phyloP scores from a whole-genome alignment of 2,888 invertebrate species.

The Diarsia dahlii region DNA sequence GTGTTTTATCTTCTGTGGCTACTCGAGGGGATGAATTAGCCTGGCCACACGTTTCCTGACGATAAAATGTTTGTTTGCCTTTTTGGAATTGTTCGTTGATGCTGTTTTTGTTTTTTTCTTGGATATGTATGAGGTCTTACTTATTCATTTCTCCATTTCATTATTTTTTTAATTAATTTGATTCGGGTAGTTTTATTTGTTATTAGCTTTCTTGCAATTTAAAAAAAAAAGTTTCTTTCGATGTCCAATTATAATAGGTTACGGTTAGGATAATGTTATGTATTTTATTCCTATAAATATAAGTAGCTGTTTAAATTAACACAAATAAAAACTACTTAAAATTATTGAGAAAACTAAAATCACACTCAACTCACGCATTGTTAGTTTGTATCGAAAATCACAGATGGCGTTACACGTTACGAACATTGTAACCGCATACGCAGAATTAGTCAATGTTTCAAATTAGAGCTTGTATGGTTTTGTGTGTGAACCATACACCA shows the following conservation, averaged over 20 bases:
- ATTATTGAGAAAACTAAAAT: background rate
- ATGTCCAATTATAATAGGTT: background rate
- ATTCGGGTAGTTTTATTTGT: no score
- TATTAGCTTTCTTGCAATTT: no score
- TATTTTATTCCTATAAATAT: background rate
- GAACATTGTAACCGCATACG: background rate
- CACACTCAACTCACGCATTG: background rate
- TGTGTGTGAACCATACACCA: background rate
- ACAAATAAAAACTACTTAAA: background rate
- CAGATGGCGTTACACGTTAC: constrained; percentile 49
- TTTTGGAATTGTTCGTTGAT: constrained; percentile 61
- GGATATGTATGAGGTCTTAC: no score
- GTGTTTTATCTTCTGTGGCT: constrained; percentile 78
- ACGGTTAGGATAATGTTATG: background rate
- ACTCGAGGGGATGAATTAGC: constrained; percentile 79
- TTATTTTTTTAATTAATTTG: no score
- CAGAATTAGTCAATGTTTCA: background rate
- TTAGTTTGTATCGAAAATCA: constrained; percentile 36
- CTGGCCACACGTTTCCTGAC: constrained; percentile 74
- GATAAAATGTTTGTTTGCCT: constrained; percentile 75
- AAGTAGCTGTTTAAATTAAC: no score
- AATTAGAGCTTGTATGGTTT: background rate
- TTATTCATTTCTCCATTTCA: no score
- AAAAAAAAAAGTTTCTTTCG: no score
- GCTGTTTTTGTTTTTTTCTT: constrained; percentile 5